These are phyloP conservation scores for Leptopilina syphax DNA, from an alignment of 2,888 invertebrate genomes.

Conservation along the genomic window DNA sequence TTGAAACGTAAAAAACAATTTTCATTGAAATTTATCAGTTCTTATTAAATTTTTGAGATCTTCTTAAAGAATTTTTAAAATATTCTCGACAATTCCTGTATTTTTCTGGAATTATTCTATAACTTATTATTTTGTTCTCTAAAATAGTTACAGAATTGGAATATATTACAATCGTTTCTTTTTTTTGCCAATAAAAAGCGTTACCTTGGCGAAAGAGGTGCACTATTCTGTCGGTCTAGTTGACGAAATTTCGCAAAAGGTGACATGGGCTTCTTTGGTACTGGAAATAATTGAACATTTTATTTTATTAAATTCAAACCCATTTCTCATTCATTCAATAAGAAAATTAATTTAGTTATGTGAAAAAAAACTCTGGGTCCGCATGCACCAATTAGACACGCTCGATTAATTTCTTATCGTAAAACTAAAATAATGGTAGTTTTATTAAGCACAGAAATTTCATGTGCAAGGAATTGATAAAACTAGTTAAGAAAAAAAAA, in stretches of 20 bases:
- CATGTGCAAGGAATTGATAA: conserved; percentile 25
- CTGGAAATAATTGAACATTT: conserved; percentile 64
- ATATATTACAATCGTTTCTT: neutral
- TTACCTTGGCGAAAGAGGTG: conserved; percentile 87
- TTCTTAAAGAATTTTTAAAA: too few relatives aligned
- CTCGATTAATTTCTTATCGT: conserved; percentile 40
- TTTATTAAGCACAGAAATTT: conserved; percentile 24
- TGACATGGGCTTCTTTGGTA: conserved; percentile 83
- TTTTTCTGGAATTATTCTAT: neutral
- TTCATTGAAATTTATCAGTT: too few relatives aligned
- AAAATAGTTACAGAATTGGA: too few relatives aligned
- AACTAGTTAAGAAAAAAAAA: neutral
- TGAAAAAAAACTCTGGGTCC: conserved; percentile 41
- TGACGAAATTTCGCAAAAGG: conserved; percentile 95
- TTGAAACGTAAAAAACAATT: too few relatives aligned
- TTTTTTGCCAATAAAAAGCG: conserved; percentile 56
- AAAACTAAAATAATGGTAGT: conserved; percentile 12
- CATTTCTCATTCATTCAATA: neutral
- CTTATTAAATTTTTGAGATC: too few relatives aligned
- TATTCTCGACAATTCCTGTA: too few relatives aligned
- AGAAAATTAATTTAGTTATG: conserved; percentile 1
- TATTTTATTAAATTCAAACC: neutral
- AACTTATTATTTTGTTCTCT: neutral
- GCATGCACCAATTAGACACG: conserved; percentile 57
- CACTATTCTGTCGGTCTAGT: conserved; percentile 91